Percentiles rank a stretch among this genome's conserved stretches.
Conservation (phyloP, 2,888 invertebrate genomes). For the Tineola bisselliella region DNA sequence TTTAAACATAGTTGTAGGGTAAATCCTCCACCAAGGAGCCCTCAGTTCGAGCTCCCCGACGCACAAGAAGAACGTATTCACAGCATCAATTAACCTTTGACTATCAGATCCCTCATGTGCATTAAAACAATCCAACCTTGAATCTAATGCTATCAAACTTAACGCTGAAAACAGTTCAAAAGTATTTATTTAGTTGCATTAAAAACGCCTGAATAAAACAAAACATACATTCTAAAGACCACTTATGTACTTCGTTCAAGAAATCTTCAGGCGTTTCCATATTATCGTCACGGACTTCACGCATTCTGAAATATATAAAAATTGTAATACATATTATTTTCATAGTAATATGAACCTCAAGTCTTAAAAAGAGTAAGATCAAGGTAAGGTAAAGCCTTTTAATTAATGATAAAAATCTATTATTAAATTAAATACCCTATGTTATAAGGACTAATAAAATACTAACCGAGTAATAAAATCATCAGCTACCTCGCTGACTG, state of each 20-base stretch:
- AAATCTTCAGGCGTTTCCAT: constrained; percentile 73
- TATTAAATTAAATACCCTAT: background rate
- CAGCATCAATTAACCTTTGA: constrained; percentile 72
- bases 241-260: constrained; percentile 77
- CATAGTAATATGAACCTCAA: no score
- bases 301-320: constrained; percentile 49
- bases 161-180: constrained; percentile 56
- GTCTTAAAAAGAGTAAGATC: no score
- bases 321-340: no score
- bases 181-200: no score
- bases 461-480: constrained; percentile 73
- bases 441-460: background rate
- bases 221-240: constrained; percentile 81
- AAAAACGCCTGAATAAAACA: constrained; percentile 1
- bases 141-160: constrained; percentile 73
- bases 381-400: no score
- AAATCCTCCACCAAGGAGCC: constrained; percentile 74
- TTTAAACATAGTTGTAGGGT: constrained; percentile 70
- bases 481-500: constrained; percentile 75
- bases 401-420: no score
- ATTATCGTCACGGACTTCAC: constrained; percentile 60
- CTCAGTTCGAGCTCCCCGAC: constrained; percentile 72
- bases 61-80: constrained; percentile 72
- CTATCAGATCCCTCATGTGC: constrained; percentile 66
- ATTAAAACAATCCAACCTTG: constrained; percentile 71